Evolutionary conservation across 2,888 invertebrate genomes (phyloP).

Genomic region (Ormyrus thymus): DNA sequence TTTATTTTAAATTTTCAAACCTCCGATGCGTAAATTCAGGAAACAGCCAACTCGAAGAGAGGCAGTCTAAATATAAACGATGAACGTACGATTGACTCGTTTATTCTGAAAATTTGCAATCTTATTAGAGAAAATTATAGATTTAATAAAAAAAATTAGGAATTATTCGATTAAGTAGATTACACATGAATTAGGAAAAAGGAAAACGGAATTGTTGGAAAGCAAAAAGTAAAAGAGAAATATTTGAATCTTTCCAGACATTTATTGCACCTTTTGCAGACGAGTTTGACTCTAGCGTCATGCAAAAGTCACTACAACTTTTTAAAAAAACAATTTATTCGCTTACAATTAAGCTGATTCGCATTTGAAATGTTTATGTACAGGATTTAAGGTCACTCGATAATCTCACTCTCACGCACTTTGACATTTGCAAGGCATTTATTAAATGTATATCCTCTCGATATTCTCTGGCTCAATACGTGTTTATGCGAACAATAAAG

Average conservation of each 20-base stretch:
- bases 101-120: too few relatives aligned
- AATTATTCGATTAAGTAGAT: too few relatives aligned
- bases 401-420: conserved; percentile 51
- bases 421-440: conserved; percentile 39
- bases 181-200: too few relatives aligned
- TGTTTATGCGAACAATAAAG: conserved; percentile 10
- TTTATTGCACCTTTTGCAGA: conserved; percentile 54
- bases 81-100: too few relatives aligned
- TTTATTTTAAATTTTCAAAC: too few relatives aligned
- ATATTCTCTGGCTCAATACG: conserved; percentile 1
- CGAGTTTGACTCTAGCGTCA: conserved; percentile 52
- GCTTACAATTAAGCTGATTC: conserved; percentile 45
- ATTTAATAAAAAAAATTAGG: too few relatives aligned
- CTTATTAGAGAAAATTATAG: too few relatives aligned
- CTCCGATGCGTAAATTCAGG: too few relatives aligned
- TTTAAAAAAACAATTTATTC: conserved; percentile 50
- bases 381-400: conserved; percentile 49
- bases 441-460: conserved; percentile 21
- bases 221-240: neutral
- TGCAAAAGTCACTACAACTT: conserved; percentile 51
- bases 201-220: too few relatives aligned
- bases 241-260: conserved; percentile 56
- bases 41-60: too few relatives aligned
- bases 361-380: conserved; percentile 46
- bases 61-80: too few relatives aligned